Conservation (phyloP, 2,797 vertebrate genomes). For the Malurus splendens region DNA sequence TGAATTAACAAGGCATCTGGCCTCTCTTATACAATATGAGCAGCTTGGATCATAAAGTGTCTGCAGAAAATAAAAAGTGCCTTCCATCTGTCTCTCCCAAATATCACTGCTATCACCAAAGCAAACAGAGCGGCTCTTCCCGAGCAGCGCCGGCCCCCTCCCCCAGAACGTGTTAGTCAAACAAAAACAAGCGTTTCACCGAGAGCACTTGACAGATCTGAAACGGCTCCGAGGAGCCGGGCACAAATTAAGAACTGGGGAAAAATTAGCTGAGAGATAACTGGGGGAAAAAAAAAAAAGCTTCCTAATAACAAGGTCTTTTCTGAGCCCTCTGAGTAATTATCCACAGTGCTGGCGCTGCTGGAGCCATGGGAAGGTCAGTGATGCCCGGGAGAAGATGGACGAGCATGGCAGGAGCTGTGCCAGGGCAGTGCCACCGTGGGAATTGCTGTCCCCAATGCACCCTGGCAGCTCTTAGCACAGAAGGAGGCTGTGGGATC, state of each 20-base stretch:
- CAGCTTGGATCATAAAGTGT: constrained; percentile 72
- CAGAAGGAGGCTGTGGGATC: background rate
- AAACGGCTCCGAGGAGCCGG: background rate
- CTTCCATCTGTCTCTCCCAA: constrained; percentile 72
- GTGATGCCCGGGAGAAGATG: background rate
- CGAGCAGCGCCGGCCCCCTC: constrained; percentile 27
- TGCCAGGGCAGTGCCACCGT: background rate
- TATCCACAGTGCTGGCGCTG: background rate
- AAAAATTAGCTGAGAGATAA: constrained; percentile 24
- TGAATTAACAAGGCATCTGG: constrained; percentile 74
- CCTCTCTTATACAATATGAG: constrained; percentile 70
- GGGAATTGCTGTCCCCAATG: background rate
- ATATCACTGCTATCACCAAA: constrained; percentile 67
- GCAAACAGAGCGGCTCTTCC: constrained; percentile 66
- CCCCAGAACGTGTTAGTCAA: constrained; percentile 60
- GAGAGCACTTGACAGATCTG: constrained; percentile 30
- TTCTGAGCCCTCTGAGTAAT: background rate
- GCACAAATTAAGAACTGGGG: constrained; percentile 25
- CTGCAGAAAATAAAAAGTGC: constrained; percentile 71
- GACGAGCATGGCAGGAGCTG: rapidly evolving
- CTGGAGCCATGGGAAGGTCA: background rate
- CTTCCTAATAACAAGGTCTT: constrained; percentile 1
- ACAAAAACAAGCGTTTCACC: constrained; percentile 55
- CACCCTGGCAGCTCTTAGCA: rapidly evolving
- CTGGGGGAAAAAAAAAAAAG: background rate